Evolutionary conservation across 2,797 vertebrate species (phyloP), one percentile per base, ranked within the genome.

Genomic region (Pipistrellus nathusii): DNA sequence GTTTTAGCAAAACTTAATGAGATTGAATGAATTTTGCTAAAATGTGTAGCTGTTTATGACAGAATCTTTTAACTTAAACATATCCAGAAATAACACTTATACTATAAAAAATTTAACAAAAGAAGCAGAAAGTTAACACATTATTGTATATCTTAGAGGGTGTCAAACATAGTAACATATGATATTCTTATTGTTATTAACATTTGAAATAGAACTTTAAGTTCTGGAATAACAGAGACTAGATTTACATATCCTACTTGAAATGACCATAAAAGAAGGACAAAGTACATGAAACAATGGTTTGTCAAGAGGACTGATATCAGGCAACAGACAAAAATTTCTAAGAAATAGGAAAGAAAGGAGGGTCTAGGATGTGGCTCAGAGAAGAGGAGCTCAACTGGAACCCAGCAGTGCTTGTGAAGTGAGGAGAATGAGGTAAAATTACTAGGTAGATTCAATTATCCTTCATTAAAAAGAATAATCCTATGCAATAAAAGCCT

Each of bases 1-100:
- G 41, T 80, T 64, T 53, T 8, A 64, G 35, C 13, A 84, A 48
- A 30, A 80, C n/a, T 76, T 77, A 68, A 23, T n/a, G 23, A 71
- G 41, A 41, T 68, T 69, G 76, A 93, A 64, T 71, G 44, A 87
- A n/a, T 80, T 93, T 78, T 62, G 27, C 18, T 48, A 59, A 85
- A 85, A 71, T 32, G 38, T 81, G 32, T 21, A 93, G 11, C 30
- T 73, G 11, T 53, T 48, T 73, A 59, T 72, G 21, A 30, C 21
- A 57, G 5, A 46, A 21, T 0, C 25, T 48, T 53, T 93, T 73
- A 25, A 46, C 25, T 84, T 89, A 84, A 35, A 69, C 25, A 69
- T 51, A 48, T 27, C 71, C 41, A 75, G 51, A 93, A 72, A 69
- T 76, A 88, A 76, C 41, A 8, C 7, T 17, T 57, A 57, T 25